A percentile compares a stretch with the other conserved stretches of the same genome.
phyloP scores from a whole-genome alignment of 2,888 invertebrate genomes.

The Ormyrus pomaceus region DNA sequence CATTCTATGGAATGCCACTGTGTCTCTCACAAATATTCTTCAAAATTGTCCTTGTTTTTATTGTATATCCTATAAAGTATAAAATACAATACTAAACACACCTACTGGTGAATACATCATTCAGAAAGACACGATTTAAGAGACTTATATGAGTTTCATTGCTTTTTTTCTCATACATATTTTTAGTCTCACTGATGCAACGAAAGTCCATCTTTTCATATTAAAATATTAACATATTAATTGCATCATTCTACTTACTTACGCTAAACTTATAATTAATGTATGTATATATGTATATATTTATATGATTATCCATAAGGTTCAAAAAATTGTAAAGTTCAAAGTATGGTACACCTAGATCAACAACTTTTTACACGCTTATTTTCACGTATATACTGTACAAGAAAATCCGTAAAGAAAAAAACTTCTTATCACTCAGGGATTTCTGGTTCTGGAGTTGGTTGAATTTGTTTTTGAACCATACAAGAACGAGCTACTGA shows the following conservation, averaged over 20 bases:
- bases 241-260: conserved; percentile 62
- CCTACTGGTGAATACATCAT: conserved; percentile 62
- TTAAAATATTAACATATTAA: conserved; percentile 74
- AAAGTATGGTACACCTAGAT: conserved; percentile 72
- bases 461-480: conserved; percentile 86
- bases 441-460: conserved; percentile 81
- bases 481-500: conserved; percentile 97
- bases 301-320: conserved; percentile 64
- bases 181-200: conserved; percentile 60
- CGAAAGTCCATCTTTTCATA: conserved; percentile 65
- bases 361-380: conserved; percentile 74
- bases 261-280: conserved; percentile 46
- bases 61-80: conserved; percentile 59
- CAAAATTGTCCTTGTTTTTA: conserved; percentile 49
- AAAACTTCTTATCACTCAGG: conserved; percentile 80
- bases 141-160: conserved; percentile 66
- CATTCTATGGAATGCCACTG: conserved; percentile 49
- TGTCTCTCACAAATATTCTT: conserved; percentile 51
- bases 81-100: conserved; percentile 64
- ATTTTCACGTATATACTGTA: conserved; percentile 71
- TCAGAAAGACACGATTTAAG: conserved; percentile 69
- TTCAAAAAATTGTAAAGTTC: conserved; percentile 64
- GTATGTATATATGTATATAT: conserved; percentile 64
- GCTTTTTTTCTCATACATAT: conserved; percentile 64
- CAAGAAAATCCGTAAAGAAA: conserved; percentile 65